These are phyloP conservation scores for Marisa cornuarietis DNA, from an alignment of 1,140 invertebrate genomes.

Conservation along the genomic window DNA sequence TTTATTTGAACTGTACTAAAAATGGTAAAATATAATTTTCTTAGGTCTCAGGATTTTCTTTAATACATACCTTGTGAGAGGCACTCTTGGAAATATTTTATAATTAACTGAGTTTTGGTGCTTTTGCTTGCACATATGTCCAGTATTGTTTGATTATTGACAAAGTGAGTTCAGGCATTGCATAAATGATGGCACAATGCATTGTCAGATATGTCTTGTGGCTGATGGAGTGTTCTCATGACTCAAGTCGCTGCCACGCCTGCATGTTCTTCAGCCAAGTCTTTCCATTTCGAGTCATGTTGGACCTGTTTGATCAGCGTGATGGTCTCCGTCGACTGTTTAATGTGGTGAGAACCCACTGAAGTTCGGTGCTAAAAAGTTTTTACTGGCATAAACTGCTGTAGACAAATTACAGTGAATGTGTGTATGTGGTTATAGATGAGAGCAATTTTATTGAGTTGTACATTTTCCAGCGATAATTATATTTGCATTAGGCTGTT, in stretches of 20 bases:
- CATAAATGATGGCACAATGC: too few species aligned
- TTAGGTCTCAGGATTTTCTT: too few species aligned
- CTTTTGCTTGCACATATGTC: too few species aligned
- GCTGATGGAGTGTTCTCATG: constrained; percentile 94
- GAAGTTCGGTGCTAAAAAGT: background rate
- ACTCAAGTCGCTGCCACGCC: constrained; percentile 93
- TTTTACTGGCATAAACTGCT: too few species aligned
- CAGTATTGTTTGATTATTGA: too few species aligned
- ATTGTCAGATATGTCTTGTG: constrained; percentile 84
- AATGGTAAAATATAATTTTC: too few species aligned
- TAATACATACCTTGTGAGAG: too few species aligned
- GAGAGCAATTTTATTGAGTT: background rate
- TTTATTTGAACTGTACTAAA: too few species aligned
- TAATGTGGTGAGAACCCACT: constrained; percentile 78
- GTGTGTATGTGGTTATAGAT: background rate
- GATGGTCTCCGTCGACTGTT: constrained; percentile 92
- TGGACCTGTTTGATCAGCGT: constrained; percentile 91
- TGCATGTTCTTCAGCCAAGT: constrained; percentile 97
- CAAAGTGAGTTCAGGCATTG: too few species aligned
- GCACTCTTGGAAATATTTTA: too few species aligned
- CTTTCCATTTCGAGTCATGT: constrained; percentile 89
- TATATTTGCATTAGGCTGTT: background rate
- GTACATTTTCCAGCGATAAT: background rate
- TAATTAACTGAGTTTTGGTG: too few species aligned
- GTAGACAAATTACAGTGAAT: too few species aligned